Conservation (phyloP, 2,797 vertebrate species). For the Lutjanus campechanus region DNA sequence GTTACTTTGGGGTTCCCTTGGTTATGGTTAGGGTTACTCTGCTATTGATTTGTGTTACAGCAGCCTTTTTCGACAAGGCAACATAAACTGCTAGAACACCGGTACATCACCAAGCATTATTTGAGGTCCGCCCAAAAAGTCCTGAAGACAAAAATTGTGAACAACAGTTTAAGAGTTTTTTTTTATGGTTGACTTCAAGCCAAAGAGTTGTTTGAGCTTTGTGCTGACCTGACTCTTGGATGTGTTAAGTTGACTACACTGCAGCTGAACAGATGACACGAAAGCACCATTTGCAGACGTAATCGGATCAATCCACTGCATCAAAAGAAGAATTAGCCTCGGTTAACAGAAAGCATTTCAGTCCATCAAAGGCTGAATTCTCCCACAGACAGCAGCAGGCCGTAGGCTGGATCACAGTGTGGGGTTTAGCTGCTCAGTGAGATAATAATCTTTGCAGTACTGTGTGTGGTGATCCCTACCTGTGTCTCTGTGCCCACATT, state of each 20-base stretch:
- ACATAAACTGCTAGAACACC: too few relatives aligned
- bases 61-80: too few relatives aligned
- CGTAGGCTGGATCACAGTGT: neutral
- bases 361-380: neutral
- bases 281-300: neutral
- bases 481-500: neutral
- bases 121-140: too few relatives aligned
- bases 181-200: too few relatives aligned
- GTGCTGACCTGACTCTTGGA: neutral
- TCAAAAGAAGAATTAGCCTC: neutral
- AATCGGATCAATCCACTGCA: neutral
- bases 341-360: neutral
- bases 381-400: neutral
- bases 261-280: neutral
- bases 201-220: neutral
- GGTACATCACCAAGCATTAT: too few relatives aligned
- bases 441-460: constrained; percentile 9
- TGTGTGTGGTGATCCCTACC: neutral
- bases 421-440: constrained; percentile 1
- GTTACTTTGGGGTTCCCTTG: too few relatives aligned
- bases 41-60: too few relatives aligned
- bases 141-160: too few relatives aligned
- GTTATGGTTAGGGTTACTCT: too few relatives aligned
- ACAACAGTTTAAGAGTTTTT: too few relatives aligned
- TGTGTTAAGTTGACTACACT: too few relatives aligned